These are phyloP conservation scores for Leucosticte australis DNA, from an alignment of 2,113 vertebrate genomes.

Conservation along the genomic window DNA sequence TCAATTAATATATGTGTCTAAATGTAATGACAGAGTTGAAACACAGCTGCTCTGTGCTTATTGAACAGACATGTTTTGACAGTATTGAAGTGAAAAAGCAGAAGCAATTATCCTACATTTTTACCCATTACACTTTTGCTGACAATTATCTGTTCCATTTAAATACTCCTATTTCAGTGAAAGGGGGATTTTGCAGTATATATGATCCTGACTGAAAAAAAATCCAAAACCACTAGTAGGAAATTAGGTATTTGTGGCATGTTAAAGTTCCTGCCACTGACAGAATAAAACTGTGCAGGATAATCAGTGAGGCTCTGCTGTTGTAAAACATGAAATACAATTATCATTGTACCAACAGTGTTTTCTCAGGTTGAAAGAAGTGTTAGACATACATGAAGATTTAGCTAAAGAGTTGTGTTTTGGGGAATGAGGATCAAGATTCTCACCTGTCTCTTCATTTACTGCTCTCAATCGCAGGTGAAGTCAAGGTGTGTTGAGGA, in stretches of 20 bases:
- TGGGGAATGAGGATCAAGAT: background rate
- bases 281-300: background rate
- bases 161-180: background rate
- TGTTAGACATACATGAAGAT: background rate
- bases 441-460: background rate
- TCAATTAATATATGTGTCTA: background rate
- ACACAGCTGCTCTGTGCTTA: background rate
- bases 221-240: fast-evolving
- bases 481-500: background rate
- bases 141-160: background rate
- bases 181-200: background rate
- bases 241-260: background rate
- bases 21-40: background rate
- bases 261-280: background rate
- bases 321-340: background rate
- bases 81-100: background rate
- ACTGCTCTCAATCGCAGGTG: background rate
- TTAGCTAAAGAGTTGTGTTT: background rate
- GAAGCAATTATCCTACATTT: background rate
- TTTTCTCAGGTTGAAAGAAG: background rate
- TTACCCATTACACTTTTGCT: background rate
- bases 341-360: background rate
- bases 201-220: background rate
- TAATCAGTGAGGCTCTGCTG: background rate
- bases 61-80: conserved; percentile 8